These are phyloP conservation scores for Aleiodes sp. DNA, from an alignment of 1,140 invertebrate species.

Conservation along the genomic window DNA sequence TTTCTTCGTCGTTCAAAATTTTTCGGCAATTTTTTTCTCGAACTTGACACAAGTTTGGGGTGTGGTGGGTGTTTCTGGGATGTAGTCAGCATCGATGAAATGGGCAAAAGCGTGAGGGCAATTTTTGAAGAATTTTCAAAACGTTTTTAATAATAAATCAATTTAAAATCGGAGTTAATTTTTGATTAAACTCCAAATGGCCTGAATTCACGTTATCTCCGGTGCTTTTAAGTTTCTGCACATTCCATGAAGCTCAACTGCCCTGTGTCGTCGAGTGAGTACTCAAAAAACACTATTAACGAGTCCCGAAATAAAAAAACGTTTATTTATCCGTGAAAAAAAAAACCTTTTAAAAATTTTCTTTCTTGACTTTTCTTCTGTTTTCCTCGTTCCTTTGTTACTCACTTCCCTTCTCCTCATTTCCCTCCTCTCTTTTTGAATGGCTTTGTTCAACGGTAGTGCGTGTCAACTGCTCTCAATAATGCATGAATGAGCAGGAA, in stretches of 20 bases:
- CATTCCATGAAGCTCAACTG: conserved; percentile 12
- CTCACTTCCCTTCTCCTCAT: no score
- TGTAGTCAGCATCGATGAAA: neutral
- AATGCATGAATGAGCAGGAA: no score
- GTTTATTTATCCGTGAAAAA: neutral
- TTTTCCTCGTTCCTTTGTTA: no score
- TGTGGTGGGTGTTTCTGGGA: neutral
- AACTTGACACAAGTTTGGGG: neutral
- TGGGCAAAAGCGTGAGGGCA: neutral
- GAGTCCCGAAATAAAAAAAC: neutral
- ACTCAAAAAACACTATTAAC: neutral
- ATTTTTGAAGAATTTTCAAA: neutral
- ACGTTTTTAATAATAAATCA: neutral
- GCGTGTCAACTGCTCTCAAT: no score
- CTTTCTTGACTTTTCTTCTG: no score
- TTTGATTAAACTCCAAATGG: conserved; percentile 6
- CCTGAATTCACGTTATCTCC: conserved; percentile 3
- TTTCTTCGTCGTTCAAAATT: no score
- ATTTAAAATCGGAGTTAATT: neutral
- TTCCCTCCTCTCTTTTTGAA: no score
- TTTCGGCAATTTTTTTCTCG: neutral
- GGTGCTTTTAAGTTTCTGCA: neutral
- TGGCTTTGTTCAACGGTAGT: no score
- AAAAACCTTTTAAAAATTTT: no score
- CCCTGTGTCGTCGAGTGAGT: conserved; percentile 6